A percentile compares a stretch with the other conserved stretches of the same genome.
phyloP scores from a whole-genome alignment of 2,888 invertebrate genomes.

The Cecidostiba fungosa region DNA sequence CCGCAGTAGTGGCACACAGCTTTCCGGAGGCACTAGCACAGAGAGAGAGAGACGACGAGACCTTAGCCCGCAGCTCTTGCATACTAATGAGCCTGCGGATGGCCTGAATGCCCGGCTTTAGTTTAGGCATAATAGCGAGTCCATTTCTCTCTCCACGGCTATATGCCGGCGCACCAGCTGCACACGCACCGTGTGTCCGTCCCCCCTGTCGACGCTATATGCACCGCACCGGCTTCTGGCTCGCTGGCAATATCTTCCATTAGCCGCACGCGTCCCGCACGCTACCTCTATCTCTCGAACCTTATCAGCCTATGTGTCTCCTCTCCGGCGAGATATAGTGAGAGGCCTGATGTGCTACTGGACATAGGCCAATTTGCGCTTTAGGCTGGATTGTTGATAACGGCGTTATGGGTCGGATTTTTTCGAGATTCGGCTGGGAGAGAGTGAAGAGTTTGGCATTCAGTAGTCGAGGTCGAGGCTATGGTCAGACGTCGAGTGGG shows the following conservation, averaged over 20 bases:
- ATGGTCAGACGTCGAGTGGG: neutral
- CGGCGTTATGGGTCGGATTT: neutral
- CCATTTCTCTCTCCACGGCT: conserved; percentile 70
- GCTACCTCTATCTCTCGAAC: conserved; percentile 18
- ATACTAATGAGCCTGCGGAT: conserved; percentile 78
- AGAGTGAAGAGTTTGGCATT: neutral
- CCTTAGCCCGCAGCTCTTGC: conserved; percentile 76
- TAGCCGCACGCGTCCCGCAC: conserved; percentile 22
- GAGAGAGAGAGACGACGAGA: conserved; percentile 55
- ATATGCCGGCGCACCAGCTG: conserved; percentile 14
- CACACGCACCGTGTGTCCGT: neutral
- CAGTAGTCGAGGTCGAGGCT: neutral
- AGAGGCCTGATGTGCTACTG: neutral
- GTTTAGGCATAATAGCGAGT: conserved; percentile 78
- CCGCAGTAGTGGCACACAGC: too few relatives aligned
- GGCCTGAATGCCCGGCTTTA: conserved; percentile 76
- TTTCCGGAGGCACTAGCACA: conserved; percentile 75
- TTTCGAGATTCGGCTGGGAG: neutral
- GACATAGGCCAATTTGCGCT: conserved; percentile 28
- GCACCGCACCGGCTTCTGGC: neutral
- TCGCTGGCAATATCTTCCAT: conserved; percentile 43
- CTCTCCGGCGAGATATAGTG: neutral
- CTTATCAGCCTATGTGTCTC: conserved; percentile 21
- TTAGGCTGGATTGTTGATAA: neutral
- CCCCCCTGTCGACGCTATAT: neutral